Evolutionary conservation across 30 jellyfish, hydroid and myxozoan genomes (phyloP).

Genomic region (Mastigias papua): DNA sequence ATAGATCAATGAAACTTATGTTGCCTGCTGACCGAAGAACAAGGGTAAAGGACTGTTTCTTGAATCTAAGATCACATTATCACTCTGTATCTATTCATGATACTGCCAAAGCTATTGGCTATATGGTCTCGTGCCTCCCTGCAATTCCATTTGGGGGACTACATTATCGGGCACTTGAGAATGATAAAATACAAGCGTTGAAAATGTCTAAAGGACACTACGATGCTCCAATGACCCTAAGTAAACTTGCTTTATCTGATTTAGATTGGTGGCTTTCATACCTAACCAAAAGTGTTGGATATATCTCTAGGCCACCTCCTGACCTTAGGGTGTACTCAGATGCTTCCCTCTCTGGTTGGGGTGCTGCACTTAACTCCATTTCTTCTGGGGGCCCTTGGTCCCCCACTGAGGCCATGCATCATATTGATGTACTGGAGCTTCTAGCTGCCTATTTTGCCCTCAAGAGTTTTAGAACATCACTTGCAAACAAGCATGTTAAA

Average conservation of each 20-base stretch:
- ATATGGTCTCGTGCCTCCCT: slow-evolving; percentile 55
- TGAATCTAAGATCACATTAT: not conserved
- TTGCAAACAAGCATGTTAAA: slow-evolving; percentile 33
- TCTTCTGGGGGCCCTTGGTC: slow-evolving; percentile 51
- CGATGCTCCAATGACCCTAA: slow-evolving; percentile 1
- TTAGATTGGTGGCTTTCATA: slow-evolving; percentile 47
- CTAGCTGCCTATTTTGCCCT: slow-evolving; percentile 29
- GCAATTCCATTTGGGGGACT: slow-evolving; percentile 39
- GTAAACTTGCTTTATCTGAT: slow-evolving; percentile 5
- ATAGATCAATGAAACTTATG: slow-evolving; percentile 7
- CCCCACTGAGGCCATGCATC: slow-evolving; percentile 14
- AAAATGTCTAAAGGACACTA: not conserved
- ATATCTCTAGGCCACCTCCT: slow-evolving; percentile 18
- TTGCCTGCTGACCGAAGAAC: slow-evolving; percentile 8
- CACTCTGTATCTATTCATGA: slow-evolving; percentile 15
- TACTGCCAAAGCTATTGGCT: slow-evolving; percentile 54
- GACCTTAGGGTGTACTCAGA: slow-evolving; percentile 30
- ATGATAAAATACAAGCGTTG: slow-evolving; percentile 14
- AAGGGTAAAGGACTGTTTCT: slow-evolving; percentile 5
- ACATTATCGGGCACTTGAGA: slow-evolving; percentile 2
- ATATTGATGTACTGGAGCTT: slow-evolving; percentile 22
- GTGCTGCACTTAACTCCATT: slow-evolving; percentile 16
- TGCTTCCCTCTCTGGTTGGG: slow-evolving; percentile 55
- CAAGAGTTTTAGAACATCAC: slow-evolving; percentile 13
- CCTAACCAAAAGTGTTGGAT: not conserved